Conservation (phyloP, 2,797 vertebrate genomes). For the Liasis olivaceus region DNA sequence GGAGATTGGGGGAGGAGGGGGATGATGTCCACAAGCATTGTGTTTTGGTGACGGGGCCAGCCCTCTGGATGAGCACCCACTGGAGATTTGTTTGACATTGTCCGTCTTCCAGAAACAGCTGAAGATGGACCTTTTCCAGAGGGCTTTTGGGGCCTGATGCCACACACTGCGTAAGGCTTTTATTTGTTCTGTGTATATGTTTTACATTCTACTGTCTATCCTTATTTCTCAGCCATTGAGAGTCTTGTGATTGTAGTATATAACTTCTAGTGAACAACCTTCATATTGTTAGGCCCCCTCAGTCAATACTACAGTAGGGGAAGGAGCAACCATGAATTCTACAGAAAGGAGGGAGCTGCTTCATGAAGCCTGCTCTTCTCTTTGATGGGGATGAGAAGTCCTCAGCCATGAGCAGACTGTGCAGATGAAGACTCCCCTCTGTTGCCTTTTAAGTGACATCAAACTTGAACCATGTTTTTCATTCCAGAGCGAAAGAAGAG, state of each 20-base stretch:
- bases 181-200: no score
- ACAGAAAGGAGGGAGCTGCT: conserved; percentile 20
- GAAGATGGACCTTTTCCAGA: no score
- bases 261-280: conserved; percentile 45
- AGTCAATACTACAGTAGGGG: conserved; percentile 4
- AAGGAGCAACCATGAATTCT: conserved; percentile 45
- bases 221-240: background rate
- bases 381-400: conserved; percentile 6
- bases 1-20: no score
- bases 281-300: conserved; percentile 31
- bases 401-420: conserved; percentile 30
- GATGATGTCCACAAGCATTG: no score
- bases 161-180: no score
- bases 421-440: conserved; percentile 13
- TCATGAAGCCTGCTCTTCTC: conserved; percentile 16
- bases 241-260: background rate
- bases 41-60: no score
- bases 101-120: no score
- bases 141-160: no score
- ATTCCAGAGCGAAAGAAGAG: background rate
- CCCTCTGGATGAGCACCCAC: background rate
- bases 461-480: conserved; percentile 25
- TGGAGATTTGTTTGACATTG: background rate
- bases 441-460: conserved; percentile 25
- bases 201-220: no score